Evolutionary conservation across 2,797 vertebrate species (phyloP), one percentile per base, ranked within the genome.

Genomic region (Oreochromis grahami): DNA sequence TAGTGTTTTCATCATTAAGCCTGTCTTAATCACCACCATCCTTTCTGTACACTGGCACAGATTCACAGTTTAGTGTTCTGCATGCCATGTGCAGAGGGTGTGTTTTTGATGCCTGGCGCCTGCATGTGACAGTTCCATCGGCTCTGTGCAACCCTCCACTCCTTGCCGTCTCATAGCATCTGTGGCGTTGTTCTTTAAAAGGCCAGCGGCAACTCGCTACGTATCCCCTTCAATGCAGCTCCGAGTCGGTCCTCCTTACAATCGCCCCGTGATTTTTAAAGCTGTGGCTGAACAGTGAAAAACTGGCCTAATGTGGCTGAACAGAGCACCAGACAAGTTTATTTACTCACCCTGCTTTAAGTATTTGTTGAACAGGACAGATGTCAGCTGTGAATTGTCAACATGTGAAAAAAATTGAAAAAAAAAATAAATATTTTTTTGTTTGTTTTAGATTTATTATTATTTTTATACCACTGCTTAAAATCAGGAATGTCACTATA

Each of bases 71-170:
- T 88, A 80, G 83, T 89, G 91, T 88, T 85, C 84, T 43, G 84
- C 78, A 55, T 91, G 94, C 85, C 93, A 93, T 92, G 90, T 91
- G 91, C 90, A 89, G 90, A 79, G 86, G 56, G 84, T 84, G 80
- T 94, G 93, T 94, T 94, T 93, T 74, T 93, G 94, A 91, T 63
- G 91, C 84, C 90, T 65, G 84, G 89, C 82, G 92, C 95, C 95
- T 96, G 94, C 90, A 94, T 95, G 90, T 97, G 96, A 96, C 95
- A 94, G 94, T 90, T 93, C 89, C 88, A 50, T 92, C 60, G 86
- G 91, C 94, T 86, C 76, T 72, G 89, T 91, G 86, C 88, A 45
- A 81, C 86, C 85, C 86, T 92, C 89, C 91, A 84, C 93, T 93
- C 93, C 80, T 86, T 7, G 87, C 92, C 83, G 90, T 95, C 95